Evolutionary conservation across 2,888 invertebrate genomes (phyloP).

Genomic region (Polia nebulosa): DNA sequence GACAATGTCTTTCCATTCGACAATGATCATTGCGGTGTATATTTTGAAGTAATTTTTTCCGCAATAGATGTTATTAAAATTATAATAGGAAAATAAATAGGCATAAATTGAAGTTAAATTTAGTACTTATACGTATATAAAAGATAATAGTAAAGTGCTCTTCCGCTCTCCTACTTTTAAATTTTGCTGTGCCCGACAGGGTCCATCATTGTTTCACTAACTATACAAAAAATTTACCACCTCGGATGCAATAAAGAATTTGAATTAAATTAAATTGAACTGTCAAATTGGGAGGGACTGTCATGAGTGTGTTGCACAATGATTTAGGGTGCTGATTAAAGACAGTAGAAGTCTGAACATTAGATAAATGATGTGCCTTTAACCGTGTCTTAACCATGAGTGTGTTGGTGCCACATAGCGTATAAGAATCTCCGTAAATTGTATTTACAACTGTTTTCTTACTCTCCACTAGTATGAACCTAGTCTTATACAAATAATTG

Average conservation of each 20-base stretch:
- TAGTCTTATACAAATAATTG: constrained; percentile 71
- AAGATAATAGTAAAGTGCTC: too few relatives aligned
- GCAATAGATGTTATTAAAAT: background rate
- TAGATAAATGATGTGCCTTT: constrained; percentile 71
- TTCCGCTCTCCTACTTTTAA: too few relatives aligned
- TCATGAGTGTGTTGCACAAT: constrained; percentile 4
- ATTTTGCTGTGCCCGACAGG: too few relatives aligned
- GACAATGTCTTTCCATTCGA: background rate
- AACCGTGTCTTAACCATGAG: constrained; percentile 64
- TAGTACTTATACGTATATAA: too few relatives aligned
- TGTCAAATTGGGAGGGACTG: constrained; percentile 1
- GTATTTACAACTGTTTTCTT: constrained; percentile 67
- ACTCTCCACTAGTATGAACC: constrained; percentile 80
- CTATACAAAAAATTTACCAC: too few relatives aligned
- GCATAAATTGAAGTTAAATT: too few relatives aligned
- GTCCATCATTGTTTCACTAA: too few relatives aligned
- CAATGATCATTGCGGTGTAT: background rate
- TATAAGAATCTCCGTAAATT: constrained; percentile 80
- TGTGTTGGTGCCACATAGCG: constrained; percentile 77
- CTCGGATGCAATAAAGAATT: too few relatives aligned
- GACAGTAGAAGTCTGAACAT: constrained; percentile 32
- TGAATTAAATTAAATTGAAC: too few relatives aligned
- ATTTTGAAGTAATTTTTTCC: background rate
- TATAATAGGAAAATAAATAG: too few relatives aligned
- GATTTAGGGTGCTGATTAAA: constrained; percentile 5